Evolutionary conservation across 2,888 invertebrate species (phyloP).

Genomic region (Xestoiulus laeticollis): DNA sequence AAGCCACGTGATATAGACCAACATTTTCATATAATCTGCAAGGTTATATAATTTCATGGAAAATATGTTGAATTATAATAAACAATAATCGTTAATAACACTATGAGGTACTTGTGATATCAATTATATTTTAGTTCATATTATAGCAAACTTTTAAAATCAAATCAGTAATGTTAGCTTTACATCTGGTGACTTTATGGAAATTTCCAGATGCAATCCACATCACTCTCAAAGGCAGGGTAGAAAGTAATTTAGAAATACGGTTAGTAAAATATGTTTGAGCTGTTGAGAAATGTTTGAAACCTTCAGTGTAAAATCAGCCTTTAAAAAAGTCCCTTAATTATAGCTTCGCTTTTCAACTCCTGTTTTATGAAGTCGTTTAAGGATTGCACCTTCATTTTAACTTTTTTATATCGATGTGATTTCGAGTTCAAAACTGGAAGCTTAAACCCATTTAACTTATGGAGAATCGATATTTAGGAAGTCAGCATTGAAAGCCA

Average conservation of each 20-base stretch:
- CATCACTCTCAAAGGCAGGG: not conserved
- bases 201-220: not conserved
- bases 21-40: no score
- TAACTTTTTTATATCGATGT: not conserved
- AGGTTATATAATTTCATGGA: no score
- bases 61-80: no score
- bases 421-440: not conserved
- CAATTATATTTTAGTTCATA: no score
- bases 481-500: not conserved
- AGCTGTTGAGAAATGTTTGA: not conserved
- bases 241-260: not conserved
- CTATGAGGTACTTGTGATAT: no score
- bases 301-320: not conserved
- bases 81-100: no score
- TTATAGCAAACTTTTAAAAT: no score
- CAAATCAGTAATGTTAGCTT: no score
- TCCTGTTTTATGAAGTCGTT: not conserved
- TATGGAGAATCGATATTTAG: not conserved
- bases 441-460: not conserved
- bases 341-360: not conserved
- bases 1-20: no score
- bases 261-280: not conserved
- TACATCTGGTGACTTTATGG: not conserved
- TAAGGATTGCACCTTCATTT: not conserved
- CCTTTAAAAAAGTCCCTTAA: not conserved